Evolutionary conservation across 2,113 vertebrate species (phyloP).

Genomic region (Phoxinus phoxinus): DNA sequence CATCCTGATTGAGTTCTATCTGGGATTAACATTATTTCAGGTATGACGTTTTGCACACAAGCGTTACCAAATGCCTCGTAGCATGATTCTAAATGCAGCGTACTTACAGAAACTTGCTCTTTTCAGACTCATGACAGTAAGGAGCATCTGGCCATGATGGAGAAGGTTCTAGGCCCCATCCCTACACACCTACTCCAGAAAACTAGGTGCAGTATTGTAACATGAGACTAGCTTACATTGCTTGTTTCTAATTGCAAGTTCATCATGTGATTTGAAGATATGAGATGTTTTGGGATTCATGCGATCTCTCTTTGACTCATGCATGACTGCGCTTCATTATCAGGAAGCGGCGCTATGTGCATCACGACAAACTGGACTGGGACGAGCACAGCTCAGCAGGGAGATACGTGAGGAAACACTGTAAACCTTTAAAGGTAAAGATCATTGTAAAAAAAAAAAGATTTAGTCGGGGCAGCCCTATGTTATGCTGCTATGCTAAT

Average conservation of each 20-base stretch:
- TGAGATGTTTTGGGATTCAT: not conserved
- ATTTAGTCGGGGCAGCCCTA: too few relatives aligned
- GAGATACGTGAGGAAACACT: slow-evolving; percentile 89
- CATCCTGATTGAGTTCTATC: slow-evolving; percentile 94
- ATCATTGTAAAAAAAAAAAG: accelerated
- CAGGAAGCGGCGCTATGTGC: slow-evolving; percentile 88
- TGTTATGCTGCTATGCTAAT: not conserved
- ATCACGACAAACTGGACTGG: slow-evolving; percentile 89
- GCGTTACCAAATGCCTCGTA: not conserved
- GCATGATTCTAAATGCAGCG: not conserved
- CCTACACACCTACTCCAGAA: slow-evolving; percentile 90
- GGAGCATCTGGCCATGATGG: slow-evolving; percentile 98
- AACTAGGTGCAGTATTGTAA: slow-evolving; percentile 78
- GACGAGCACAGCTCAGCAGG: slow-evolving; percentile 88
- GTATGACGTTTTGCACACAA: slow-evolving; percentile 61
- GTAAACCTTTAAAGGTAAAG: slow-evolving; percentile 90
- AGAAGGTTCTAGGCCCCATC: slow-evolving; percentile 91
- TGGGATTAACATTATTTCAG: slow-evolving; percentile 95
- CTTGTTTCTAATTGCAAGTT: not conserved
- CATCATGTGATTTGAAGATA: not conserved
- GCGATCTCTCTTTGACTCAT: not conserved
- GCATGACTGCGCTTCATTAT: not conserved
- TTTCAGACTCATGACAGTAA: slow-evolving; percentile 94
- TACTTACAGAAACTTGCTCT: not conserved
- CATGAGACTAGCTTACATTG: not conserved